These are phyloP conservation scores for Percina caprodes DNA, from an alignment of 2,113 vertebrate genomes.

Conservation along the genomic window DNA sequence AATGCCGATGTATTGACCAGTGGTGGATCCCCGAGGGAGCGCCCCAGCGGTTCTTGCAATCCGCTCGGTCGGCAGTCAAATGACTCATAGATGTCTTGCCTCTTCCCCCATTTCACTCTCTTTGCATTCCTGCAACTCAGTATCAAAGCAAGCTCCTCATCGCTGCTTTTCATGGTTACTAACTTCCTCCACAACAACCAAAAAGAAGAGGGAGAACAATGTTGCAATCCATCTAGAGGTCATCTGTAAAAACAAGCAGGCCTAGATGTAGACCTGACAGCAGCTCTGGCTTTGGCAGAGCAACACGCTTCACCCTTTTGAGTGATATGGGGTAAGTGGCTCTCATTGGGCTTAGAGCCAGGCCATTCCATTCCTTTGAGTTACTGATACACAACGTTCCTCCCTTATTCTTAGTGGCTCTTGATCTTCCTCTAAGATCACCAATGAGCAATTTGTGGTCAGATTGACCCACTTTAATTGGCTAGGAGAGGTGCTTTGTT, in stretches of 20 bases:
- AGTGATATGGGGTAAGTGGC: slow-evolving; percentile 64
- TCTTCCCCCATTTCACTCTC: slow-evolving; percentile 1
- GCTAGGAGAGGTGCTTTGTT: slow-evolving; percentile 55
- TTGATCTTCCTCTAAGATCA: slow-evolving; percentile 73
- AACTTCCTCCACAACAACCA: slow-evolving; percentile 22
- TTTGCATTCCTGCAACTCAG: slow-evolving; percentile 41
- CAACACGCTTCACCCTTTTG: slow-evolving; percentile 44
- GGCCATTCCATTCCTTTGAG: slow-evolving; percentile 71
- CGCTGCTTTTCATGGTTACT: background rate
- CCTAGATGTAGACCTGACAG: slow-evolving; percentile 34
- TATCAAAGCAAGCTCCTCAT: slow-evolving; percentile 7
- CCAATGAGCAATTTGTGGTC: slow-evolving; percentile 76
- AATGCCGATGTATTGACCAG: slow-evolving; percentile 73
- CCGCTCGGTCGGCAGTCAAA: slow-evolving; percentile 34
- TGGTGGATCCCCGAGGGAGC: slow-evolving; percentile 42
- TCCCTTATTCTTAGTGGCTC: slow-evolving; percentile 58
- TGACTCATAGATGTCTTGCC: slow-evolving; percentile 36
- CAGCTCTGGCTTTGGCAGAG: slow-evolving; percentile 45
- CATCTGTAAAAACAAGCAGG: slow-evolving; percentile 48
- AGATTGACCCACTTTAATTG: slow-evolving; percentile 75
- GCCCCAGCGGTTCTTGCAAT: slow-evolving; percentile 33
- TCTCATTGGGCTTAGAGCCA: slow-evolving; percentile 57
- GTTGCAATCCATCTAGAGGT: slow-evolving; percentile 44
- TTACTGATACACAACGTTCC: slow-evolving; percentile 50
- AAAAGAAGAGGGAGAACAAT: slow-evolving; percentile 3